Evolutionary conservation across 2,888 invertebrate genomes (phyloP).

Genomic region (Odontothrips loti): DNA sequence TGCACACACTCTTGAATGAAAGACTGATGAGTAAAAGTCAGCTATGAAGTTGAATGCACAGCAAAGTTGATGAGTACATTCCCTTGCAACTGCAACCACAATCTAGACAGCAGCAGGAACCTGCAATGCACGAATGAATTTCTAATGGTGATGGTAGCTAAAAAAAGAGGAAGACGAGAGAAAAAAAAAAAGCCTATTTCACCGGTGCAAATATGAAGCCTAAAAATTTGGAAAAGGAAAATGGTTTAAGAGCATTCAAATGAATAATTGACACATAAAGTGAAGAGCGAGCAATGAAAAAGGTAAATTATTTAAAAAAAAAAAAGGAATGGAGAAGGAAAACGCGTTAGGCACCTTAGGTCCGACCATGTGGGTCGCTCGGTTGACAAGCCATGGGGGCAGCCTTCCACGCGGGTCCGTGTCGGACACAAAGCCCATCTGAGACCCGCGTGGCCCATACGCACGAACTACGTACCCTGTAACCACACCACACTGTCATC

Average conservation of each 20-base stretch:
- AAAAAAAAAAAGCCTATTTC: not conserved
- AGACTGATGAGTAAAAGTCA: no score
- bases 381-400: constrained; percentile 87
- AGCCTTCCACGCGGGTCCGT: constrained; percentile 84
- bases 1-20: no score
- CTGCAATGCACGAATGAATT: not conserved
- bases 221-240: not conserved
- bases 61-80: no score
- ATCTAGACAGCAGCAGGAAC: not conserved
- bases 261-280: not conserved
- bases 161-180: not conserved
- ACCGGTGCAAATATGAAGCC: not conserved
- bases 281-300: constrained; percentile 5
- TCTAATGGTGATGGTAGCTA: not conserved
- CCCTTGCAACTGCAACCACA: no score
- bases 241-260: not conserved
- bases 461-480: constrained; percentile 61
- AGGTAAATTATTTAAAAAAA: not conserved
- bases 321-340: not conserved
- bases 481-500: constrained; percentile 40
- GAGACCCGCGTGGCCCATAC: constrained; percentile 55
- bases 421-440: constrained; percentile 82
- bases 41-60: no score
- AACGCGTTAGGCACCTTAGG: constrained; percentile 58
- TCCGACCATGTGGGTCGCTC: constrained; percentile 77